phyloP scores from a whole-genome alignment of 30 jellyfish, hydroid and myxozoan species.

The Aurelia sp. region DNA sequence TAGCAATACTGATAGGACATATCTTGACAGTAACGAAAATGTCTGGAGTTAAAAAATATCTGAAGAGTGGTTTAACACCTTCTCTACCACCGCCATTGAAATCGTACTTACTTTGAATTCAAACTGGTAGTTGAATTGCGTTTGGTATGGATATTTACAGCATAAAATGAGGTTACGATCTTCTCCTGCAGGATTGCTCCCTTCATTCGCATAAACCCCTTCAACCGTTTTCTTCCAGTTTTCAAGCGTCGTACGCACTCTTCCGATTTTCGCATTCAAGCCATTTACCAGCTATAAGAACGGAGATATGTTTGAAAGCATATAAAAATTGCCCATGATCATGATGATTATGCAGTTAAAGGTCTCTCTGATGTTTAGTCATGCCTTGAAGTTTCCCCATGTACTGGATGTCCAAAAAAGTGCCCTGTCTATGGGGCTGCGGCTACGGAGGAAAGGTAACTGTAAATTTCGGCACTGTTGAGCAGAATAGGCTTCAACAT shows the following conservation, averaged over 20 bases:
- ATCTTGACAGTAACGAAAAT: no score
- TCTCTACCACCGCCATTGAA: neutral
- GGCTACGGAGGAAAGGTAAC: no score
- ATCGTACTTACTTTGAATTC: constrained; percentile 1
- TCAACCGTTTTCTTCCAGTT: constrained; percentile 39
- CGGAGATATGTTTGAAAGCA: neutral
- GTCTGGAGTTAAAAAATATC: no score
- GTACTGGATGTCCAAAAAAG: neutral
- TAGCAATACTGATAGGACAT: no score
- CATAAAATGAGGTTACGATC: constrained; percentile 16
- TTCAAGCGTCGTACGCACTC: constrained; percentile 11
- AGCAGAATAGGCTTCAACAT: no score
- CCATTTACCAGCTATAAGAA: constrained; percentile 27
- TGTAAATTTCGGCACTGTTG: no score
- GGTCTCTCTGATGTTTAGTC: no score
- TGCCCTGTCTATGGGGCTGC: neutral
- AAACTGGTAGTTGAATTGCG: constrained; percentile 28
- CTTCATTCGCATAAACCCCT: constrained; percentile 7
- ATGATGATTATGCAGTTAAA: no score
- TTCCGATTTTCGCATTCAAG: constrained; percentile 3
- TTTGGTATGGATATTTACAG: neutral
- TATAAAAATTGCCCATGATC: neutral
- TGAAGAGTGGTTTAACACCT: no score
- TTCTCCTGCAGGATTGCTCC: constrained; percentile 19
- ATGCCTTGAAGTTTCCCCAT: no score